Percentiles rank a stretch among this genome's conserved stretches.
Evolutionary conservation across 1,140 invertebrate species (phyloP).

Genomic region (Adoxophyes honmai): DNA sequence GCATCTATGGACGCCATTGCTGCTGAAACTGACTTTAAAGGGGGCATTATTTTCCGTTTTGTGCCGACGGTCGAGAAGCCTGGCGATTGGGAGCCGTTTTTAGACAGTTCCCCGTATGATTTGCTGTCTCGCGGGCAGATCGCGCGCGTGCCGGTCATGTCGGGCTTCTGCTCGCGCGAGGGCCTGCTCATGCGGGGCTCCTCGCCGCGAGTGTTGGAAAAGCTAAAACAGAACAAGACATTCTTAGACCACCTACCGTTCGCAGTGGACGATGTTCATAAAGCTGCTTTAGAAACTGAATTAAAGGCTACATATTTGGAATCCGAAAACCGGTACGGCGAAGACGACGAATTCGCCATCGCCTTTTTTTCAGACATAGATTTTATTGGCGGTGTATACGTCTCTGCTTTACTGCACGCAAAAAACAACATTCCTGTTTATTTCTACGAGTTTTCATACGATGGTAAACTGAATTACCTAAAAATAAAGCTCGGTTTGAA

Average conservation of each 20-base stretch:
- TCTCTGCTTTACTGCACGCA: conserved; percentile 47
- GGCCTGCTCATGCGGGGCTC: conserved; percentile 47
- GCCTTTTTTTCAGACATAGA: conserved; percentile 66
- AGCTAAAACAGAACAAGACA: conserved; percentile 44
- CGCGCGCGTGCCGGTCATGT: conserved; percentile 61
- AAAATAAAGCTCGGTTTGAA: conserved; percentile 48
- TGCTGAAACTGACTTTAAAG: conserved; percentile 27
- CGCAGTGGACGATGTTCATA: conserved; percentile 37
- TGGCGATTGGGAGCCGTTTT: conserved; percentile 61
- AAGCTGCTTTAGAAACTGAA: conserved; percentile 40
- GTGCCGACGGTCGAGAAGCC: conserved; percentile 60
- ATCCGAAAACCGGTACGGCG: conserved; percentile 36
- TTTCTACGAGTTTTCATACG: conserved; percentile 68
- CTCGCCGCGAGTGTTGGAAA: conserved; percentile 29
- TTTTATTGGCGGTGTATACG: conserved; percentile 59
- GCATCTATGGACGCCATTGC: conserved; percentile 37
- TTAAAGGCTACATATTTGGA: conserved; percentile 58
- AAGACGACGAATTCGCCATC: conserved; percentile 52
- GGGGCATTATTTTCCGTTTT: conserved; percentile 62
- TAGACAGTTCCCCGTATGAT: conserved; percentile 52
- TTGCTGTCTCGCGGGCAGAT: conserved; percentile 52
- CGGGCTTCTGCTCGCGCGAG: conserved; percentile 60
- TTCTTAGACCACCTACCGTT: conserved; percentile 53
- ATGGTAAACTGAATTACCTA: conserved; percentile 62
- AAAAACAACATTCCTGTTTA: conserved; percentile 55